Percentiles rank a stretch among this genome's conserved stretches.
Conservation (phyloP, 2,113 vertebrate genomes). For the Rhizomys pruinosus region DNA sequence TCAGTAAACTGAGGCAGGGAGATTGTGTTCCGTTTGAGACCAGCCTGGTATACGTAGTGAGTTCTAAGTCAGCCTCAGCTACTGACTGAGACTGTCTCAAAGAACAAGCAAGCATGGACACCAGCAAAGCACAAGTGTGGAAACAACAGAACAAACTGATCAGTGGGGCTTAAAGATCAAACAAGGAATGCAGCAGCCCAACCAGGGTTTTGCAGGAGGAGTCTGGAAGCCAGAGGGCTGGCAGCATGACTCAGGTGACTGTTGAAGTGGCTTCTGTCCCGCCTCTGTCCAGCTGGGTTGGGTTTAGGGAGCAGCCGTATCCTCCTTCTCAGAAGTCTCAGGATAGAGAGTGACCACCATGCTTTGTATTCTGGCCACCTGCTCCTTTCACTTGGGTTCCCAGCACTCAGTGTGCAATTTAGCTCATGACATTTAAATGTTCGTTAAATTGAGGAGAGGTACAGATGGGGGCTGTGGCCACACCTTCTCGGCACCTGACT, state of each 20-base stretch:
- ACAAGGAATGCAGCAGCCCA: neutral
- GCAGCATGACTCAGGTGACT: neutral
- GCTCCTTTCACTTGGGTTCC: conserved; percentile 13
- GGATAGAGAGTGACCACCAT: no score
- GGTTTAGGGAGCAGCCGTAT: neutral
- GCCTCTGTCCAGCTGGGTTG: neutral
- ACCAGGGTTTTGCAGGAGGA: neutral
- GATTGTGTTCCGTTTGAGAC: neutral
- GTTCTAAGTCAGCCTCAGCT: neutral
- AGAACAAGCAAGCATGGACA: neutral
- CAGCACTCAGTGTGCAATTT: neutral
- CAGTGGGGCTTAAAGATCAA: neutral
- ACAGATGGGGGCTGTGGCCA: no score
- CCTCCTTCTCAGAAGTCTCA: neutral
- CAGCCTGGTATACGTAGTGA: neutral
- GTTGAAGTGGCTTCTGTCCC: neutral
- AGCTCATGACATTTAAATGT: neutral
- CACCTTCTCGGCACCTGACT: neutral
- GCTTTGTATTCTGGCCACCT: neutral
- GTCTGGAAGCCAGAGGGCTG: neutral
- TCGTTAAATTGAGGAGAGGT: neutral
- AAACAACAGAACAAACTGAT: neutral
- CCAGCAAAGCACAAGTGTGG: neutral
- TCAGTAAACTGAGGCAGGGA: neutral
- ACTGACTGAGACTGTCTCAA: neutral